These are phyloP conservation scores for Malthinus seriepunctatus DNA, from an alignment of 2,888 invertebrate species.

Conservation along the genomic window DNA sequence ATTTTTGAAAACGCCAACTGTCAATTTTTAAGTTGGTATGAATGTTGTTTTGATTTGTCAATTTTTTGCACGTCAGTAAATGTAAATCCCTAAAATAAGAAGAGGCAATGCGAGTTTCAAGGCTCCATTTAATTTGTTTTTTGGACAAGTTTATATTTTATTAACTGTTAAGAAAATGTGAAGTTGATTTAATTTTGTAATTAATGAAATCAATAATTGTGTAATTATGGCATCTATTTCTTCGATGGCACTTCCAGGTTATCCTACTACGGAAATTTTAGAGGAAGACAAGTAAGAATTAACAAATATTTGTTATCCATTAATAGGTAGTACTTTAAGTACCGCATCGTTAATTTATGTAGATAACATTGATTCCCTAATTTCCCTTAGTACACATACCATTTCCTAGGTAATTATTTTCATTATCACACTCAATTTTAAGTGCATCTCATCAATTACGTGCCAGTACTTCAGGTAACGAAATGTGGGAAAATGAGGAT, in stretches of 20 bases:
- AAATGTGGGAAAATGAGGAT: constrained; percentile 24
- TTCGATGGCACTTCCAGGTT: constrained; percentile 7
- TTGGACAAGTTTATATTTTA: background rate
- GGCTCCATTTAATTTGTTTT: background rate
- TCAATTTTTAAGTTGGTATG: constrained; percentile 2
- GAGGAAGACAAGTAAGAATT: constrained; percentile 23
- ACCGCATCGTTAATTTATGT: constrained; percentile 2
- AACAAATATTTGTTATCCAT: background rate
- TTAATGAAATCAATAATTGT: background rate
- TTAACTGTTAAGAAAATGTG: background rate
- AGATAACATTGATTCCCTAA: constrained; percentile 10
- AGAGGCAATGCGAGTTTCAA: constrained; percentile 3
- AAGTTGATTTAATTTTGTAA: background rate
- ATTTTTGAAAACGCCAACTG: background rate
- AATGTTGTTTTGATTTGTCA: constrained; percentile 11
- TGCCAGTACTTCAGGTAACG: constrained; percentile 18
- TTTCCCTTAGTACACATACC: constrained; percentile 2
- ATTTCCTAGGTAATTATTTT: constrained; percentile 11
- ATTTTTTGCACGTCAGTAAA: constrained; percentile 5
- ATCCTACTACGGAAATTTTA: background rate
- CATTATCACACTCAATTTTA: constrained; percentile 22
- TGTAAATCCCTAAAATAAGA: background rate
- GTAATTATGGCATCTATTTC: constrained; percentile 9
- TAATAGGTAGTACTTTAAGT: background rate
- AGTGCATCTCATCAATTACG: constrained; percentile 20